These are phyloP conservation scores for Limnothrissa miodon DNA, from an alignment of 2,113 vertebrate species.

Conservation along the genomic window DNA sequence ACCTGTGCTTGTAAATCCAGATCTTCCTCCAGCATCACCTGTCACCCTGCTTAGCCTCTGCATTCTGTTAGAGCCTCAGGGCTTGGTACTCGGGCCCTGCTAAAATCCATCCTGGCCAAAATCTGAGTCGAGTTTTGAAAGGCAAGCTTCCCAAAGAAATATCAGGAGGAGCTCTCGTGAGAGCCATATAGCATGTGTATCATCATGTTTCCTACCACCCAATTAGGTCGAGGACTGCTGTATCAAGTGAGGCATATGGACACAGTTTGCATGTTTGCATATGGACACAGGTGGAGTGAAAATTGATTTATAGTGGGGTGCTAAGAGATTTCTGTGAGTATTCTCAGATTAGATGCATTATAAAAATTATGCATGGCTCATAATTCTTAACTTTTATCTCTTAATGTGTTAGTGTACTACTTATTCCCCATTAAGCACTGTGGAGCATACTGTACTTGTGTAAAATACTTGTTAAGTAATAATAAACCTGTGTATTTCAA, in stretches of 20 bases:
- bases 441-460: too few relatives aligned
- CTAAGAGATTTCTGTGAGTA: neutral
- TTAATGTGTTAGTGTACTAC: neutral
- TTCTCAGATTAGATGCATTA: neutral
- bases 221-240: neutral
- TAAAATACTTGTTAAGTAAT: too few relatives aligned
- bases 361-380: neutral
- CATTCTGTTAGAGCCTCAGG: conserved; percentile 53
- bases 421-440: too few relatives aligned
- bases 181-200: neutral
- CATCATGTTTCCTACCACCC: neutral
- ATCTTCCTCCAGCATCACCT: conserved; percentile 50
- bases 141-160: neutral
- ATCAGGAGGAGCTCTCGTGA: neutral
- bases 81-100: conserved; percentile 41
- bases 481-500: too few relatives aligned
- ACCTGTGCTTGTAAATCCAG: conserved; percentile 36
- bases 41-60: conserved; percentile 42
- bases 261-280: neutral
- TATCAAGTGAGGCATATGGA: neutral
- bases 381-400: neutral
- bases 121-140: neutral
- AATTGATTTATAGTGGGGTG: neutral
- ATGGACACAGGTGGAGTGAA: neutral
- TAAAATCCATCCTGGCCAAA: conserved; percentile 30